Conservation (phyloP, 92 coral and sea anemone genomes). For the Galaxea fascicularis region DNA sequence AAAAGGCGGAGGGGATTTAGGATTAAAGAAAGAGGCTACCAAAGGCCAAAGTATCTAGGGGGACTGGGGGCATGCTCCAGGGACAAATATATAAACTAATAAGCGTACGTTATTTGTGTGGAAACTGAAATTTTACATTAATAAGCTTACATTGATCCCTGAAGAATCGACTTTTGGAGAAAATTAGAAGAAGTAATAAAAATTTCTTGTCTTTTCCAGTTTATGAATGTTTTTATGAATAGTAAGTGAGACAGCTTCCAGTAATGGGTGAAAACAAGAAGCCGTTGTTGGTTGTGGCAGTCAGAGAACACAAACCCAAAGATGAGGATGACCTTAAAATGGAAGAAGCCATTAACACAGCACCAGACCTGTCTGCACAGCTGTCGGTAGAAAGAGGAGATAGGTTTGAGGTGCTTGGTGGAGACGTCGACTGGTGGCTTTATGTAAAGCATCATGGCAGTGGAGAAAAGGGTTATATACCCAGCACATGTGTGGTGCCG, state of each 20-base stretch:
- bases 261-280: constrained; percentile 41
- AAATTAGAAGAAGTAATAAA: not conserved
- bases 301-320: constrained; percentile 70
- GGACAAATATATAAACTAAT: too few species aligned
- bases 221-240: not conserved
- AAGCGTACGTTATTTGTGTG: too few species aligned
- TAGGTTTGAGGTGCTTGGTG: constrained; percentile 79
- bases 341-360: constrained; percentile 60
- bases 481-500: constrained; percentile 84
- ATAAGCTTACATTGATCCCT: too few species aligned
- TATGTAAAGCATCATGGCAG: constrained; percentile 66
- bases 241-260: too few species aligned
- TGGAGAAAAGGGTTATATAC: constrained; percentile 83
- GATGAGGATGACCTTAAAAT: constrained; percentile 63
- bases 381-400: constrained; percentile 73
- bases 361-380: constrained; percentile 84
- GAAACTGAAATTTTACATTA: too few species aligned
- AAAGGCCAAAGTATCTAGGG: too few species aligned
- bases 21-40: too few species aligned
- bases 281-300: constrained; percentile 76
- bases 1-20: too few species aligned
- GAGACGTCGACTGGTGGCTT: constrained; percentile 90
- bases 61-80: too few species aligned
- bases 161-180: not conserved
- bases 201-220: not conserved